These are phyloP conservation scores for Euphydryas editha DNA, from an alignment of 2,888 invertebrate species.

Conservation along the genomic window DNA sequence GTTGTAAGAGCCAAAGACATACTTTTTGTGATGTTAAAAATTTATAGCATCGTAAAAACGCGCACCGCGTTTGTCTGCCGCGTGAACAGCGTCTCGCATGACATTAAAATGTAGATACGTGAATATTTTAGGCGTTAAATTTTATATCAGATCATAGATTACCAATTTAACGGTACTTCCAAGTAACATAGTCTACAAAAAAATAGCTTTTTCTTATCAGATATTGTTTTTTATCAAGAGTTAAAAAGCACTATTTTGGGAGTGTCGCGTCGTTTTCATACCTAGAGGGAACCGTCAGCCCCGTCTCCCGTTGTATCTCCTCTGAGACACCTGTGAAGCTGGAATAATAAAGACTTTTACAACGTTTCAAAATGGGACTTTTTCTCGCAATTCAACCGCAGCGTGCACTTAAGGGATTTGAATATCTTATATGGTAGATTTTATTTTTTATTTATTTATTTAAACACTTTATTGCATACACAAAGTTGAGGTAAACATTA, in stretches of 20 bases:
- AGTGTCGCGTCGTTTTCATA: constrained; percentile 18
- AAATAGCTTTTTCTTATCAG: constrained; percentile 48
- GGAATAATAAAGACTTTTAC: constrained; percentile 83
- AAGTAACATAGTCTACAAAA: constrained; percentile 18
- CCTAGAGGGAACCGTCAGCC: constrained; percentile 54
- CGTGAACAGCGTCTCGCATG: constrained; percentile 55
- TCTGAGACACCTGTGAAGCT: constrained; percentile 77
- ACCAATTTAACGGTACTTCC: constrained; percentile 18
- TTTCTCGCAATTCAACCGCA: constrained; percentile 82
- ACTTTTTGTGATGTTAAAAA: constrained; percentile 77
- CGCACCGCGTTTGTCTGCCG: constrained; percentile 64
- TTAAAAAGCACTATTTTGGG: constrained; percentile 18
- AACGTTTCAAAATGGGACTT: constrained; percentile 80
- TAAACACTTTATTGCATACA: too few relatives aligned
- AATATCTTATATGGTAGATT: constrained; percentile 80
- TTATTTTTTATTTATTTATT: too few relatives aligned
- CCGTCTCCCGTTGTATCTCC: constrained; percentile 64
- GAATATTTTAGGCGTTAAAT: constrained; percentile 48
- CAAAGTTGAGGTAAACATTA: too few relatives aligned
- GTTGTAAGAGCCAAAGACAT: constrained; percentile 58
- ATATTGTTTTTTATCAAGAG: background rate
- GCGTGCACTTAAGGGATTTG: constrained; percentile 83
- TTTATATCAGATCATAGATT: constrained; percentile 43
- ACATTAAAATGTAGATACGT: constrained; percentile 61
- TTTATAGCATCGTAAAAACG: constrained; percentile 77